These are phyloP conservation scores for Diprion similis DNA, from an alignment of 1,140 invertebrate genomes.

Conservation along the genomic window DNA sequence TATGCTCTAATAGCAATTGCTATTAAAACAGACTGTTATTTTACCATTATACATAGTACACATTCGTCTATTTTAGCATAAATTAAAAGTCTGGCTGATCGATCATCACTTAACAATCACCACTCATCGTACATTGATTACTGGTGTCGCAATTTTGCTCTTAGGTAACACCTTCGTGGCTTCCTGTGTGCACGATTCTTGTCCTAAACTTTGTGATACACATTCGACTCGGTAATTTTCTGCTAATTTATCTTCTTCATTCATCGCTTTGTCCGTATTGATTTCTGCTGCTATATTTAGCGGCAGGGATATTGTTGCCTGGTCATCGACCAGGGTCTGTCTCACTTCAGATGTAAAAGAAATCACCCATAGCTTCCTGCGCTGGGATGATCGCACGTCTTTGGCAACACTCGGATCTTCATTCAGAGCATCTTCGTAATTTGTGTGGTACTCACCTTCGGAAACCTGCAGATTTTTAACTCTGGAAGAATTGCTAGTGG, in stretches of 20 bases:
- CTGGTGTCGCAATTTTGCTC: background rate
- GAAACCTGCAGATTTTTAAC: slow-evolving; percentile 32
- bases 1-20: too few species aligned
- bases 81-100: too few species aligned
- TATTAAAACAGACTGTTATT: too few species aligned
- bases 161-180: too few species aligned
- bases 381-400: slow-evolving; percentile 39
- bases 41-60: too few species aligned
- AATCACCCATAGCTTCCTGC: slow-evolving; percentile 42
- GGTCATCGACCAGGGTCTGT: slow-evolving; percentile 48
- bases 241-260: background rate
- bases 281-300: slow-evolving; percentile 21
- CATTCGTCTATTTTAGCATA: too few species aligned
- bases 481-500: slow-evolving; percentile 5
- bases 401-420: slow-evolving; percentile 28
- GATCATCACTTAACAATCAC: background rate
- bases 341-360: slow-evolving; percentile 48
- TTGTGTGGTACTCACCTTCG: slow-evolving; percentile 37
- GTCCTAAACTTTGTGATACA: too few species aligned
- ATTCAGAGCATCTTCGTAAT: slow-evolving; percentile 37
- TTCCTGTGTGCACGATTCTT: too few species aligned
- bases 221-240: too few species aligned
- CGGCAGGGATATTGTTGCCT: slow-evolving; percentile 40
- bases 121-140: background rate
- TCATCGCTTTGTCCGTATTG: background rate